Evolutionary conservation across 2,888 invertebrate species (phyloP).

Genomic region (Eremobia ochroleuca): DNA sequence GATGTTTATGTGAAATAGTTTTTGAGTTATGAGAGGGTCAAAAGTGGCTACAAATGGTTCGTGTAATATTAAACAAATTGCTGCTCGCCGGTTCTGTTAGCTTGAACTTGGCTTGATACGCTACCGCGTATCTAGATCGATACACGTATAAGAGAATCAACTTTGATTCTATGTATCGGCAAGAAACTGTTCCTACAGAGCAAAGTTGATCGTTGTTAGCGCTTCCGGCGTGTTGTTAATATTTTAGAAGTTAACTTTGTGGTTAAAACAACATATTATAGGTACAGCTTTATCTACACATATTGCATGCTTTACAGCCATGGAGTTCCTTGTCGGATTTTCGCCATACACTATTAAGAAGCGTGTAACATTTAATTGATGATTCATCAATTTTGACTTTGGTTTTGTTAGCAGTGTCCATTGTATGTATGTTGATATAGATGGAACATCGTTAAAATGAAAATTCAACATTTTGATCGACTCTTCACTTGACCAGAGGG

Average conservation of each 20-base stretch:
- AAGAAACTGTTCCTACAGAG: slow-evolving; percentile 13
- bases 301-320: background rate
- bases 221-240: slow-evolving; percentile 18
- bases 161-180: slow-evolving; percentile 22
- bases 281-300: no score
- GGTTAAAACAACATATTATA: slow-evolving; percentile 3
- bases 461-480: background rate
- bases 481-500: no score
- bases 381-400: background rate
- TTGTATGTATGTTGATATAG: background rate
- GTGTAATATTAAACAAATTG: no score
- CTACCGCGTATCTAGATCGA: no score
- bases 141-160: slow-evolving; percentile 2
- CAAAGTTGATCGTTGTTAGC: slow-evolving; percentile 32
- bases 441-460: background rate
- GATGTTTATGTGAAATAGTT: no score
- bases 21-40: no score
- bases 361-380: background rate
- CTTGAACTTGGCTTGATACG: no score
- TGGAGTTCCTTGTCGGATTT: slow-evolving; percentile 7
- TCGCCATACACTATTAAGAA: background rate
- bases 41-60: no score
- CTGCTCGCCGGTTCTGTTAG: no score
- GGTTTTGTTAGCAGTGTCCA: background rate
- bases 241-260: slow-evolving; percentile 36